phyloP scores from a whole-genome alignment of 2,113 vertebrate genomes.

The Laterallus jamaicensis region DNA sequence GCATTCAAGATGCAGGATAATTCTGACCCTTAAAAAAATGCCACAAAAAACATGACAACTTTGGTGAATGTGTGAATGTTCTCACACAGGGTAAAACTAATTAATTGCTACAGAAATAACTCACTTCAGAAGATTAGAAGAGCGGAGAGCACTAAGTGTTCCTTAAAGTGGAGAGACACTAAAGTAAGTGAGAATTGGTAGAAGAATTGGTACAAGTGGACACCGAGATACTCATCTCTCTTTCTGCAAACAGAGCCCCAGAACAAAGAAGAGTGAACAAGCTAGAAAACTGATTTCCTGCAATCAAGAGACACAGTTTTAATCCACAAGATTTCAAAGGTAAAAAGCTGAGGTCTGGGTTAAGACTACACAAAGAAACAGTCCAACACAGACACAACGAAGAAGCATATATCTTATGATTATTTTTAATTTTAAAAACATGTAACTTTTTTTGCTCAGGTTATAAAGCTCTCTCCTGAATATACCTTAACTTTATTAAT shows the following conservation, averaged over 20 bases:
- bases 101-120: neutral
- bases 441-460: neutral
- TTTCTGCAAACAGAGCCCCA: neutral
- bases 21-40: neutral
- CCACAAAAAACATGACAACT: neutral
- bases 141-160: neutral
- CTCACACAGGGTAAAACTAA: neutral
- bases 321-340: neutral
- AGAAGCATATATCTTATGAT: neutral
- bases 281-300: neutral
- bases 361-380: neutral
- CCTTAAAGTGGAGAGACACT: neutral
- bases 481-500: neutral
- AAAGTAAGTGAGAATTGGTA: neutral
- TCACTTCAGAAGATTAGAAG: neutral
- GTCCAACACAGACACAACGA: neutral
- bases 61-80: neutral
- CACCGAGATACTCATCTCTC: neutral
- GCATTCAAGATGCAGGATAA: neutral
- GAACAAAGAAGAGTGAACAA: neutral
- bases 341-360: neutral
- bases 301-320: neutral
- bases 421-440: neutral
- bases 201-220: neutral
- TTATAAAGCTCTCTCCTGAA: neutral